Evolutionary conservation across 2,797 vertebrate species (phyloP).

Genomic region (Kryptolebias ocellatus): DNA sequence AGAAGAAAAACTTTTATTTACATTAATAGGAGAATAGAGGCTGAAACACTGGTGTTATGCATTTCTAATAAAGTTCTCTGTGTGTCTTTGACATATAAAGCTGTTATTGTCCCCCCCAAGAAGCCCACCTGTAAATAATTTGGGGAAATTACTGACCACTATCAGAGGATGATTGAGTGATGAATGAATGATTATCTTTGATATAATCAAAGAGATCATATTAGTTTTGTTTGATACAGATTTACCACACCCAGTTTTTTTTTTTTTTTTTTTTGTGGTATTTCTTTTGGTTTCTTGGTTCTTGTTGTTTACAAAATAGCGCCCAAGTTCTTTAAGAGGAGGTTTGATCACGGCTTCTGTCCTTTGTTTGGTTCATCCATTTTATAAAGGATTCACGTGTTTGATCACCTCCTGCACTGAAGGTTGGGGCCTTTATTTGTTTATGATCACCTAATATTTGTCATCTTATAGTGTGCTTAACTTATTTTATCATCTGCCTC

Average conservation of each 20-base stretch:
- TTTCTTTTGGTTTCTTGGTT: no score
- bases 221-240: background rate
- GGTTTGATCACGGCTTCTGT: no score
- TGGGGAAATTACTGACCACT: conserved; percentile 8
- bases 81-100: background rate
- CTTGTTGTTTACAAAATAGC: no score
- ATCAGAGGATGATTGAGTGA: background rate
- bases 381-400: no score
- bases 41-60: background rate
- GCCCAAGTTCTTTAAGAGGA: no score
- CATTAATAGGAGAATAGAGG: background rate
- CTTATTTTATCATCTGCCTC: no score
- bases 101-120: background rate
- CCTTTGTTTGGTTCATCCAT: no score
- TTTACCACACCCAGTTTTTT: background rate
- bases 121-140: conserved; percentile 5
- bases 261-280: no score
- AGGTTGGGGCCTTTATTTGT: no score
- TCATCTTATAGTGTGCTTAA: no score
- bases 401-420: no score
- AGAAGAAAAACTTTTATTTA: background rate
- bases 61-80: background rate
- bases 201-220: background rate
- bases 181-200: background rate
- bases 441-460: no score